Percentiles rank a stretch among this genome's conserved stretches.
Conservation (phyloP, 2,113 vertebrate species). For the Pygoscelis antarcticus region DNA sequence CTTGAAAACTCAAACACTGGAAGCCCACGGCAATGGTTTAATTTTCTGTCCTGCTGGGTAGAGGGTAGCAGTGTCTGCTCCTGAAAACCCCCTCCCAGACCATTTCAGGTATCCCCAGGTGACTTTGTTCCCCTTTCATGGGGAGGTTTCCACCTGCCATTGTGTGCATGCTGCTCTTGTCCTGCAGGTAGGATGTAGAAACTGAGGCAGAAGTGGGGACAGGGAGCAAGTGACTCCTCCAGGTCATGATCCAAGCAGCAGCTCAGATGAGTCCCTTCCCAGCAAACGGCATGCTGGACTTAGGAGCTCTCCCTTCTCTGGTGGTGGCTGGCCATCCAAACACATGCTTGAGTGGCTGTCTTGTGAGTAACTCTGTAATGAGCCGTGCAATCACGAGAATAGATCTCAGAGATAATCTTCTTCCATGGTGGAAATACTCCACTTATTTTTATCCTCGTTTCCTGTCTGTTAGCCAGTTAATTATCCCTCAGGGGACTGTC, state of each 20-base stretch:
- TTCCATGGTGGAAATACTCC: not conserved
- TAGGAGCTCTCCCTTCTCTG: not conserved
- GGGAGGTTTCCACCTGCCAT: not conserved
- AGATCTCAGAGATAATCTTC: not conserved
- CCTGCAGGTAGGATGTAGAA: not conserved
- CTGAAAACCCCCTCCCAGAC: not conserved
- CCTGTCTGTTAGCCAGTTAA: constrained; percentile 8
- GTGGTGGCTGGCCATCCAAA: not conserved
- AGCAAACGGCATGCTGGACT: not conserved
- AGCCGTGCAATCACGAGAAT: not conserved
- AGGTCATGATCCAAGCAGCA: not conserved
- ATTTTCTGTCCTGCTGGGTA: not conserved
- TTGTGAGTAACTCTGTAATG: not conserved
- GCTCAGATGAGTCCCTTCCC: not conserved
- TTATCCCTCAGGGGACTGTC: constrained; percentile 38
- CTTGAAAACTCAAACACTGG: not conserved
- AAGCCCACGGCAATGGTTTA: not conserved
- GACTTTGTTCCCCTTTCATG: not conserved
- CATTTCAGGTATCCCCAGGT: not conserved
- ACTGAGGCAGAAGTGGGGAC: not conserved
- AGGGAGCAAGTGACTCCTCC: not conserved
- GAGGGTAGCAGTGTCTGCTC: not conserved
- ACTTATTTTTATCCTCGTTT: constrained; percentile 25
- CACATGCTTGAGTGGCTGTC: not conserved
- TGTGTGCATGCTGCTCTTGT: accelerated